Conservation (phyloP, 2,113 vertebrate species). For the Prolemur simus region DNA sequence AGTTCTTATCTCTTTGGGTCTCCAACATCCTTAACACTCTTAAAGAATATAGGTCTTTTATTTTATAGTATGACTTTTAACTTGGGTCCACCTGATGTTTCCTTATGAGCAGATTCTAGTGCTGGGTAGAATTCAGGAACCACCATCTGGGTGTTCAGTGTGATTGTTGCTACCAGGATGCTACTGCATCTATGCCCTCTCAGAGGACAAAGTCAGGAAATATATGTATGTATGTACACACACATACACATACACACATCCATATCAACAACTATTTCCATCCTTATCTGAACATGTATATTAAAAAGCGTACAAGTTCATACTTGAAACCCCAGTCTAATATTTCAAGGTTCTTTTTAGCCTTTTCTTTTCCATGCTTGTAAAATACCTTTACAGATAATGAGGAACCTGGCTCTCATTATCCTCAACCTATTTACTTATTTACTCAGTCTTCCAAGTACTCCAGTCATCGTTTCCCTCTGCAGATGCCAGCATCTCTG, state of each 20-base stretch:
- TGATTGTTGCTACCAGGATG: neutral
- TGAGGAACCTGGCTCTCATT: neutral
- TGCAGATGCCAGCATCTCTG: neutral
- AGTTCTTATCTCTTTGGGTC: neutral
- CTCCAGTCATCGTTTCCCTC: neutral
- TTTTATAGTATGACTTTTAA: neutral
- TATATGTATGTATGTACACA: neutral
- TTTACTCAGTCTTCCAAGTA: neutral
- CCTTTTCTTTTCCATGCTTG: neutral
- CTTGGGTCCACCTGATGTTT: neutral
- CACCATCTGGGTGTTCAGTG: neutral
- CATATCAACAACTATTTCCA: neutral
- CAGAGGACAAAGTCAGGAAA: neutral
- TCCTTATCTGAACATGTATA: neutral
- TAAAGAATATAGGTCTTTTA: neutral
- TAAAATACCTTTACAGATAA: neutral
- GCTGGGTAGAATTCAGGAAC: neutral
- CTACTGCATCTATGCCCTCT: neutral
- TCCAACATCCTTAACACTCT: neutral
- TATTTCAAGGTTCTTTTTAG: neutral
- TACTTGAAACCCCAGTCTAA: neutral
- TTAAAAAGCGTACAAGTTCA: neutral
- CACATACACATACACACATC: rapidly evolving
- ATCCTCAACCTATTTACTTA: neutral
- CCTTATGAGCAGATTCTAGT: neutral